A percentile compares a stretch with the other conserved stretches of the same genome.
phyloP scores from a whole-genome alignment of 1,140 invertebrate genomes.

The Bombus impatiens region DNA sequence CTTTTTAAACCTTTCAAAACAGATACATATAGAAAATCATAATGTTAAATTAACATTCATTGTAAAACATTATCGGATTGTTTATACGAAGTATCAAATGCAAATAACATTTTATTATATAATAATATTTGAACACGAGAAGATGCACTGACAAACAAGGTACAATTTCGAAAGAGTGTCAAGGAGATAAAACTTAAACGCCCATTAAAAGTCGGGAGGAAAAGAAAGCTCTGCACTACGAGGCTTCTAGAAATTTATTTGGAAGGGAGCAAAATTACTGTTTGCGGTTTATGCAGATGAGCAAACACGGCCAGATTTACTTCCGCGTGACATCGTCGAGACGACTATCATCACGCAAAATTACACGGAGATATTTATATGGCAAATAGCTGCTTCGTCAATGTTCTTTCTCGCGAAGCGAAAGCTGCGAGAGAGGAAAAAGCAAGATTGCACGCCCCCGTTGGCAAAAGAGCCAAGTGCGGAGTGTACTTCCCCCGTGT shows the following conservation, averaged over 20 bases:
- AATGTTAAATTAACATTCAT: too few species aligned
- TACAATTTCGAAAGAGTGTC: background rate
- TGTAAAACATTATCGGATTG: background rate
- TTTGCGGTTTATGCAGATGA: slow-evolving; percentile 40
- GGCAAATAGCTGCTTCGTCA: slow-evolving; percentile 38
- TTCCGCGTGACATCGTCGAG: slow-evolving; percentile 39
- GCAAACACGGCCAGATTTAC: slow-evolving; percentile 58
- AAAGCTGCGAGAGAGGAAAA: background rate
- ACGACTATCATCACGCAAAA: slow-evolving; percentile 41
- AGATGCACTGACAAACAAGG: background rate
- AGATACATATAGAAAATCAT: too few species aligned
- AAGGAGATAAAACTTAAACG: background rate
- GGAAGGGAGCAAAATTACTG: slow-evolving; percentile 38
- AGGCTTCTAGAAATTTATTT: slow-evolving; percentile 12
- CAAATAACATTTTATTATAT: background rate
- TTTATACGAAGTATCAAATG: background rate
- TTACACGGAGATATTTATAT: slow-evolving; percentile 66
- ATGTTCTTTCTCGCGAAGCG: slow-evolving; percentile 15
- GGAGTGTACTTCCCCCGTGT: background rate
- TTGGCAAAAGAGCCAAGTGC: slow-evolving; percentile 7
- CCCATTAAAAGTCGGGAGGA: background rate
- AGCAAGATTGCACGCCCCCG: background rate
- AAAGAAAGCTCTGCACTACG: background rate
- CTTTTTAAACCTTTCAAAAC: too few species aligned
- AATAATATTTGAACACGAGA: background rate